Percentiles rank a stretch among this genome's conserved stretches.
Conservation (phyloP, 2,797 vertebrate genomes). For the Nannoperca obscura region DNA sequence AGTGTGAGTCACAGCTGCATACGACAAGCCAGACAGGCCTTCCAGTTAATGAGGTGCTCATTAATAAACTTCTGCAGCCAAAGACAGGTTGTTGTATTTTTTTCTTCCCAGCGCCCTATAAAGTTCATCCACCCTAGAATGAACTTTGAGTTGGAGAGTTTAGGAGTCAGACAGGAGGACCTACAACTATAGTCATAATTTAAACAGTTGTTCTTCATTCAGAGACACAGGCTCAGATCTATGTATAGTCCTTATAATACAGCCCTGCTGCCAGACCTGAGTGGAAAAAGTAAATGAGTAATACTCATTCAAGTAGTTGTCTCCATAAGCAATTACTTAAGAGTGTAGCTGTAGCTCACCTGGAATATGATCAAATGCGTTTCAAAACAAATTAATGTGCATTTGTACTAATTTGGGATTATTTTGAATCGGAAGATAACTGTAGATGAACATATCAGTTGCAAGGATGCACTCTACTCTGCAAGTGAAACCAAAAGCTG, state of each 20-base stretch:
- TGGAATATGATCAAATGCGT: neutral
- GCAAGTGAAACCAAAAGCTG: too few species aligned
- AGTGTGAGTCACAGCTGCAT: conserved; percentile 56
- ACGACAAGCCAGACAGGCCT: conserved; percentile 39
- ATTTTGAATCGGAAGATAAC: neutral
- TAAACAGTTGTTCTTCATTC: conserved; percentile 14
- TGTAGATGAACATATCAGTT: too few species aligned
- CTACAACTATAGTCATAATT: conserved; percentile 14
- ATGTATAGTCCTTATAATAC: neutral
- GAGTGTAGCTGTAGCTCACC: neutral
- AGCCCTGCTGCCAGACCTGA: neutral
- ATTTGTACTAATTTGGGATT: neutral
- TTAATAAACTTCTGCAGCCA: conserved; percentile 63
- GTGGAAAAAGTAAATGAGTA: neutral
- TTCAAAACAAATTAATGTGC: neutral
- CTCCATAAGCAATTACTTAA: neutral
- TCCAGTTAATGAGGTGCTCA: conserved; percentile 74
- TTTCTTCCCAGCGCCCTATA: conserved; percentile 33
- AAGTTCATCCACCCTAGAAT: conserved; percentile 52
- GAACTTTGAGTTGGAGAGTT: conserved; percentile 41
- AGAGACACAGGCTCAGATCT: conserved; percentile 5
- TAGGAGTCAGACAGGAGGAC: conserved; percentile 24
- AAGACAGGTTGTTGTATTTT: conserved; percentile 38
- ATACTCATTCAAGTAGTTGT: neutral
- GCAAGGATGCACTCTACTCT: too few species aligned